These are phyloP conservation scores for Notamacropus eugenii DNA, from an alignment of 2,797 vertebrate genomes.

Conservation along the genomic window DNA sequence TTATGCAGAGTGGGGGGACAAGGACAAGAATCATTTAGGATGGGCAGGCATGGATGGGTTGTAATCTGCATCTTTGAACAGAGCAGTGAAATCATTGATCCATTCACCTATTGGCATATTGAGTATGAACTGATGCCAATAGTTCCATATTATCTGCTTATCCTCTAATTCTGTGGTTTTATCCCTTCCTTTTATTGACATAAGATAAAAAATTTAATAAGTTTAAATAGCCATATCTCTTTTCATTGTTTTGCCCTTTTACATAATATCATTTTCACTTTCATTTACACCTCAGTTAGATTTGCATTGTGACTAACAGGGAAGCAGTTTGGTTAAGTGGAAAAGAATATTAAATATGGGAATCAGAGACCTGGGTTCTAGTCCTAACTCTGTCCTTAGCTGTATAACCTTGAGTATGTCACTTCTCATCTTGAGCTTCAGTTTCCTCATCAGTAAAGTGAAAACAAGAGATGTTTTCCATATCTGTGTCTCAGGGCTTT, in stretches of 20 bases:
- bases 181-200: not conserved
- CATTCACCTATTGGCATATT: not conserved
- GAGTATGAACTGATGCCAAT: not conserved
- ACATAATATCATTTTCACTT: not conserved
- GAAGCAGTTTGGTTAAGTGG: not conserved
- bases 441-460: not conserved
- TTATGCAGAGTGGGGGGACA: not conserved
- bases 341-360: not conserved
- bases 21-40: not conserved
- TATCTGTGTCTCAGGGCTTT: not conserved
- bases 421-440: not conserved
- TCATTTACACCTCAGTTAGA: not conserved
- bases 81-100: not conserved
- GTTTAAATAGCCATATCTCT: not conserved
- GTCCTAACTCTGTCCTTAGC: not conserved
- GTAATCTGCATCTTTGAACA: not conserved
- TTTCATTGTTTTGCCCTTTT: not conserved
- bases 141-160: not conserved
- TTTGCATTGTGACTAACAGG: not conserved
- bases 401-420: constrained; percentile 2
- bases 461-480: not conserved
- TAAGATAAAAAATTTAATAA: not conserved
- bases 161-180: not conserved
- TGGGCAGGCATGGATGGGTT: not conserved
- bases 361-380: fast-evolving